These are phyloP conservation scores for Diploscapter pachys DNA, from an alignment of 1,140 invertebrate species.

Conservation along the genomic window DNA sequence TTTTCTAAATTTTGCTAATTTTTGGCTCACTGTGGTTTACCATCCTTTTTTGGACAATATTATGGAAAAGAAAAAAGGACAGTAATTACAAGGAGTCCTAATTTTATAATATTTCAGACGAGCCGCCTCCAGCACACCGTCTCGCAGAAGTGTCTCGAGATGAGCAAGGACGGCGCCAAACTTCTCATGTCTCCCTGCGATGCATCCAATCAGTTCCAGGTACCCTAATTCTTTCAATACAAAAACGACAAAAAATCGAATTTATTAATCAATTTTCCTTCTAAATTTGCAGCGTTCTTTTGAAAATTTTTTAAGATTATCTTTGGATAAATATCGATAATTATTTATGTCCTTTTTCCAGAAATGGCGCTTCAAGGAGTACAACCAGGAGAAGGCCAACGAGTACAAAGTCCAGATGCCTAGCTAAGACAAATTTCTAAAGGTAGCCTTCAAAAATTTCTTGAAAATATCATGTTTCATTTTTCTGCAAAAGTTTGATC, in stretches of 20 bases:
- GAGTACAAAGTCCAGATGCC: slow-evolving; percentile 27
- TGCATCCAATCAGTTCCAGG: slow-evolving; percentile 39
- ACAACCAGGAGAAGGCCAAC: slow-evolving; percentile 49
- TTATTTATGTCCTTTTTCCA: slow-evolving; percentile 10
- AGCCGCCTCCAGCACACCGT: slow-evolving; percentile 54
- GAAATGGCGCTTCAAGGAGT: slow-evolving; percentile 58
- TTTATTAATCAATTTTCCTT: background rate
- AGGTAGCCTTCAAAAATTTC: no score
- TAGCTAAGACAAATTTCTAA: no score
- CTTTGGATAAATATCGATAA: no score
- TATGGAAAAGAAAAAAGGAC: no score
- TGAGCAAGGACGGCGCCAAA: slow-evolving; percentile 54
- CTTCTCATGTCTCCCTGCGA: slow-evolving; percentile 50
- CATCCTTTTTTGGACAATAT: slow-evolving; percentile 17
- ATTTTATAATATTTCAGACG: slow-evolving; percentile 36
- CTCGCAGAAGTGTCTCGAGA: slow-evolving; percentile 56
- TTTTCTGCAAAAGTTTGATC: no score
- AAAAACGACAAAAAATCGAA: background rate
- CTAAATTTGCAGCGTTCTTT: background rate
- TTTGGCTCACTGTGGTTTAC: no score
- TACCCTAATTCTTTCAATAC: background rate
- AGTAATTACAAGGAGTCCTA: background rate
- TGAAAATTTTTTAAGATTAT: no score
- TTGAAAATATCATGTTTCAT: no score
- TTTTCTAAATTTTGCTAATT: no score